These are phyloP conservation scores for Liolophura sinensis DNA, from an alignment of 1,140 invertebrate genomes.

Conservation along the genomic window DNA sequence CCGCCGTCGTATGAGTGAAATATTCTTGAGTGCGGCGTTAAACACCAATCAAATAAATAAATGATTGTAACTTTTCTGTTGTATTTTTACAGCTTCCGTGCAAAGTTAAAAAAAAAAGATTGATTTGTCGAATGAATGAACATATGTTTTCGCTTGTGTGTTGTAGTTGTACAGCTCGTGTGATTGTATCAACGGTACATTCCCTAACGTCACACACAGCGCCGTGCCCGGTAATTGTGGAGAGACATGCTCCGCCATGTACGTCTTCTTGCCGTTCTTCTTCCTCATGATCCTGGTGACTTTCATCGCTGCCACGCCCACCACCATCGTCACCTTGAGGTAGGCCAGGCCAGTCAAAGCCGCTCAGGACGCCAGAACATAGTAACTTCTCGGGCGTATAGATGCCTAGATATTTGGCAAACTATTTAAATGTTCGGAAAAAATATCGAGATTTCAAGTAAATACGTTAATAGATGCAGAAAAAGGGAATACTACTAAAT, in stretches of 20 bases:
- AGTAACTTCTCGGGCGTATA: too few relatives aligned
- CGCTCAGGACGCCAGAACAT: too few relatives aligned
- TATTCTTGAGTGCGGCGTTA: too few relatives aligned
- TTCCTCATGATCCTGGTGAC: constrained; percentile 76
- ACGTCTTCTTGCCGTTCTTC: constrained; percentile 67
- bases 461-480: too few relatives aligned
- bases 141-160: constrained; percentile 3
- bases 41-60: too few relatives aligned
- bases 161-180: constrained; percentile 23
- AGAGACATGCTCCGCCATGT: constrained; percentile 68
- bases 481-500: too few relatives aligned
- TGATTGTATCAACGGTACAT: constrained; percentile 17
- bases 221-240: constrained; percentile 69
- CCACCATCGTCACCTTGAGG: constrained; percentile 75
- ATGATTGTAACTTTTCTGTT: too few relatives aligned
- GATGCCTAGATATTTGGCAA: too few relatives aligned
- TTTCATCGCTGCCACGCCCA: constrained; percentile 77
- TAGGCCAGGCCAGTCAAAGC: constrained; percentile 40
- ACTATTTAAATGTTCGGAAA: too few relatives aligned
- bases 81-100: not conserved
- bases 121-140: not conserved
- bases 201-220: constrained; percentile 26
- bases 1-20: too few relatives aligned
- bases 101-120: too few relatives aligned
- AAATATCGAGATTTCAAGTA: too few relatives aligned